Base-by-base conservation (phyloP, 2,888 invertebrate genomes). In the Thecophora atra region DNA sequence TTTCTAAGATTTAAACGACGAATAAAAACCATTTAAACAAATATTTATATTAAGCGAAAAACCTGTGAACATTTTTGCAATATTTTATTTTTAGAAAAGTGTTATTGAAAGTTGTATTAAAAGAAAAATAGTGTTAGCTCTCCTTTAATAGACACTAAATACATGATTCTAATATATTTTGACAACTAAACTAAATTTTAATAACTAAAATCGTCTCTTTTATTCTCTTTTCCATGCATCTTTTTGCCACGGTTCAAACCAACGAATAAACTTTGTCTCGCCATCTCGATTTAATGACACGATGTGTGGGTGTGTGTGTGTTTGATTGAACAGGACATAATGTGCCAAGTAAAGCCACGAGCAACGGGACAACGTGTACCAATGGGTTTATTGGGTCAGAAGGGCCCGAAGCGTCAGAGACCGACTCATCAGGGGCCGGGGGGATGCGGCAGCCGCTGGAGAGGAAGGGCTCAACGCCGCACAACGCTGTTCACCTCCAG, bases 401-500 rank as follows among this genome's bases (percentile, higher is more conserved):
- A 83, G 85, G 85, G 86, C 84, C 86, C 86, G 86, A 87, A 85
- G 83, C 86, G 86, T 83, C 87, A 87, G 86, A 87, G 87, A 86
- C 87, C 87, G 87, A 87, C 87, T 82, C 87, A 87, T 86, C 86
- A 86, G 85, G 87, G 87, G 81, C 86, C 86, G 86, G 87, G 87
- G 79, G 87, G 87, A 81, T 87, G 87, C 87, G 87, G 87, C 83
- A 87, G 85, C 81, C 87, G 92, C 82, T 94, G 93, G 94, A 94
- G 95, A 92, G 95, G 94, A 88, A 93, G 93, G 93, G 92, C 93
- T 89, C 95, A 96, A 90, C 93, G 94, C 89, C 91, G 95, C 92
- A 95, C 93, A 94, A 96, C 95, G 89, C 94, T 96, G 91, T 97
- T 96, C 94, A 96, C 95, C 95, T 96, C 95, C 93, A 96, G 95